Evolutionary conservation across 2,113 vertebrate species (phyloP).

Genomic region (Verasper variegatus): DNA sequence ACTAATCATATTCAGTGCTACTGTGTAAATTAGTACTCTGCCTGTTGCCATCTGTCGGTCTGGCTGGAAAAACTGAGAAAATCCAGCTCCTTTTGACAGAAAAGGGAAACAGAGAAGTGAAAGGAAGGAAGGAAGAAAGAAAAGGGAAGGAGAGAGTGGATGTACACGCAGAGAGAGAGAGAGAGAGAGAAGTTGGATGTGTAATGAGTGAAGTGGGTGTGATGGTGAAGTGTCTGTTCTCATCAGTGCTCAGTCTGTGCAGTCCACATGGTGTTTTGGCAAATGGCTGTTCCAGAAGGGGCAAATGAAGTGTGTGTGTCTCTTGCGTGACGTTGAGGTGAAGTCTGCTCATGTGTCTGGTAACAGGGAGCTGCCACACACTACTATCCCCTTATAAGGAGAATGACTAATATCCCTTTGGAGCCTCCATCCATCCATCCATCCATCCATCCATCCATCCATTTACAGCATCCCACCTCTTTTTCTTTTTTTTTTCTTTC

Average conservation of each 20-base stretch:
- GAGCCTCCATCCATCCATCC: conserved; percentile 31
- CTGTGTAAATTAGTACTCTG: conserved; percentile 6
- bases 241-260: conserved; percentile 41
- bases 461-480: conserved; percentile 4
- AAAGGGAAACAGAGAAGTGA: conserved; percentile 3
- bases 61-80: neutral
- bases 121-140: neutral
- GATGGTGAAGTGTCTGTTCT: conserved; percentile 37
- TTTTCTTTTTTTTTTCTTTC: conserved; percentile 1
- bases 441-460: conserved; percentile 32
- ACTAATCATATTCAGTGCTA: conserved; percentile 11
- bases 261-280: conserved; percentile 57
- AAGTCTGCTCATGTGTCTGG: conserved; percentile 48
- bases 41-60: conserved; percentile 7
- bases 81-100: neutral
- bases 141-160: conserved; percentile 3
- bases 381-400: conserved; percentile 62
- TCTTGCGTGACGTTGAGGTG: conserved; percentile 26
- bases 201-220: conserved; percentile 11
- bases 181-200: conserved; percentile 32
- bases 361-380: conserved; percentile 13
- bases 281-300: conserved; percentile 27
- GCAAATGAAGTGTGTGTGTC: conserved; percentile 17
- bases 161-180: conserved; percentile 5
- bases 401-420: conserved; percentile 21